Evolutionary conservation across 2,888 invertebrate species (phyloP), one percentile per base, ranked within the genome.

Genomic region (Adineta ricciae): DNA sequence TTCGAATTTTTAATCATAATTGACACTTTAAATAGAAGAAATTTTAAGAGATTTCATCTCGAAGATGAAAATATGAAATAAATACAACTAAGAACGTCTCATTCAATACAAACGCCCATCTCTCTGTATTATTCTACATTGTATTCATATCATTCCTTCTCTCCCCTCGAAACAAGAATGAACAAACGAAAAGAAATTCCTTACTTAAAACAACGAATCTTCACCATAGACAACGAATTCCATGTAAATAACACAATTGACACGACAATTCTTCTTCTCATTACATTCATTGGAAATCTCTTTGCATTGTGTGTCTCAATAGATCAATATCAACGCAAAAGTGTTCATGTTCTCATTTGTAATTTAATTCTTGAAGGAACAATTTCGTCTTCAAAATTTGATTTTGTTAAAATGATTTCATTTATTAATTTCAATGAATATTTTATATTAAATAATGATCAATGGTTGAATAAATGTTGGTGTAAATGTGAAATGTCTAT

Each of bases 401-500:
- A 50, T 54, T 73, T 83, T 27, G 64, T 85, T 56, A 83, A 83
- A 72, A 52, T 82, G 49, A 41, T 85, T 32, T 85, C 85, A 21
- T 85, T 83, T 36, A 83, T 83, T 49, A 52, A 83, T n/a, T 56
- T 73, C 5, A 41, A 41, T 38, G 54, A 83, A 54, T 32, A 64
- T 56, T 85, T 83, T 73, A 41, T 56, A 73, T 73, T 84, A 46
- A 82, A 78, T 54, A 83, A 83, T 36, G 73, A n/a, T 54, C 41
- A 83, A 46, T 73, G 73, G 73, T 73, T 73, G 38, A 73, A 73
- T 73, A 2, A 73, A 38, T 21, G 21, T 24, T 85, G 85, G 85
- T 85, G 85, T 50, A 85, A 85, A 85, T 83, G 83, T 19, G 85
- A 85, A 83, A 83, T 41, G 27, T 85, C 83, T 84, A 36, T 85